These are phyloP conservation scores for Tetragonula carbonaria DNA, from an alignment of 2,888 invertebrate species.

Conservation along the genomic window DNA sequence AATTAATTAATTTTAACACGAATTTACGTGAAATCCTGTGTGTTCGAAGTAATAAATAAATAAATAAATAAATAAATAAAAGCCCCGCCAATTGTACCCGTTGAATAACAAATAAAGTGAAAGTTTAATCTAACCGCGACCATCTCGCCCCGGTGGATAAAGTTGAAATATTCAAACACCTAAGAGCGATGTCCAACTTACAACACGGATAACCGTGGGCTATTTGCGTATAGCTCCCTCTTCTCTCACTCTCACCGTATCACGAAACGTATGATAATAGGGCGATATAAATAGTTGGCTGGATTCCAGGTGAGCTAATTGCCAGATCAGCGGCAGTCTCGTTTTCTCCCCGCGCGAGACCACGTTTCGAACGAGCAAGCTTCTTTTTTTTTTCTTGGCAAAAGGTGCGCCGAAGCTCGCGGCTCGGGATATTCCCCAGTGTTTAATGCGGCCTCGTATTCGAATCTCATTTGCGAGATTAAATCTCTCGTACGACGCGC, in stretches of 20 bases:
- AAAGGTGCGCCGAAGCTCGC: conserved; percentile 55
- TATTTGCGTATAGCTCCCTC: conserved; percentile 33
- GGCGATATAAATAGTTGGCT: conserved; percentile 71
- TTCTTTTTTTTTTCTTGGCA: conserved; percentile 67
- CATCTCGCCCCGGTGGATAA: neutral
- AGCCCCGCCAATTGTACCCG: no score
- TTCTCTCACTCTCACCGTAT: no score
- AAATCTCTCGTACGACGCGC: conserved; percentile 58
- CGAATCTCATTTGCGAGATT: conserved; percentile 68
- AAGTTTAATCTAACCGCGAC: no score
- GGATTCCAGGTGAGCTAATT: conserved; percentile 68
- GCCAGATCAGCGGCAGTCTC: conserved; percentile 69
- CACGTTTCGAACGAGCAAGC: conserved; percentile 44
- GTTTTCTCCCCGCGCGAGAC: conserved; percentile 47
- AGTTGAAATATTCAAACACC: conserved; percentile 21
- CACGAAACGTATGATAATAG: conserved; percentile 65
- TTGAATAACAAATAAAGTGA: no score
- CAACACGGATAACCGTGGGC: conserved; percentile 22
- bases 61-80: no score
- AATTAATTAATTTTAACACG: no score
- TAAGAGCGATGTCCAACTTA: conserved; percentile 18
- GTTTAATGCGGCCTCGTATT: conserved; percentile 58
- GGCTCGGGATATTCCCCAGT: conserved; percentile 53
- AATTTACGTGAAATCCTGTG: no score
- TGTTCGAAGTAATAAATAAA: no score